Evolutionary conservation across 2,797 vertebrate genomes (phyloP).

Genomic region (Cynopterus sphinx): DNA sequence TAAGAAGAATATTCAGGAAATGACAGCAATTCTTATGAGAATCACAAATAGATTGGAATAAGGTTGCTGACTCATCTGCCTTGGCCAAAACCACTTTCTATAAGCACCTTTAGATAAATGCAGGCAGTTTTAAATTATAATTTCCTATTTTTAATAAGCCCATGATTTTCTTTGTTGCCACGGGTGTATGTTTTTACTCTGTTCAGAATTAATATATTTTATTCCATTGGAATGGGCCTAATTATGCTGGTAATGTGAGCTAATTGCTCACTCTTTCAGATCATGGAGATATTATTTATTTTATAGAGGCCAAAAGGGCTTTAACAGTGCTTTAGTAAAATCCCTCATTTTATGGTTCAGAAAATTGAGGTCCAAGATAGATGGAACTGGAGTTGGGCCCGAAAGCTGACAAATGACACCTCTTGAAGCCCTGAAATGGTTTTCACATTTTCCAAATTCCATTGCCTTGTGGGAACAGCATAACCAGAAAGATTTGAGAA

Average conservation of each 20-base stretch:
- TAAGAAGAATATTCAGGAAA: neutral
- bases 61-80: constrained; percentile 38
- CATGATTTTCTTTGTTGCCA: constrained; percentile 41
- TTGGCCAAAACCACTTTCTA: neutral
- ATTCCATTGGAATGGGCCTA: neutral
- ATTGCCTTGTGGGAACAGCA: neutral
- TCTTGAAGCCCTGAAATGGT: neutral
- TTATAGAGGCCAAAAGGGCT: neutral
- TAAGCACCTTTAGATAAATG: neutral
- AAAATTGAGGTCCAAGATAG: neutral
- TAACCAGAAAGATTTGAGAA: neutral
- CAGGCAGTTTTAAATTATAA: neutral
- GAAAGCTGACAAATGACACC: neutral
- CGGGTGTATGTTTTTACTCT: neutral
- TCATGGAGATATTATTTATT: neutral
- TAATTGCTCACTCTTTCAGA: neutral
- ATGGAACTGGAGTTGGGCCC: neutral
- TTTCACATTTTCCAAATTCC: neutral
- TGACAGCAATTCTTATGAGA: neutral
- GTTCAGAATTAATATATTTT: neutral
- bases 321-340: neutral
- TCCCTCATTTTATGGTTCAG: neutral
- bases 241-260: neutral
- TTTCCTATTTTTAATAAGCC: constrained; percentile 57
- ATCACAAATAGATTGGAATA: neutral